phyloP scores from a whole-genome alignment of 2,113 vertebrate genomes.

The Lagopus leucura region DNA sequence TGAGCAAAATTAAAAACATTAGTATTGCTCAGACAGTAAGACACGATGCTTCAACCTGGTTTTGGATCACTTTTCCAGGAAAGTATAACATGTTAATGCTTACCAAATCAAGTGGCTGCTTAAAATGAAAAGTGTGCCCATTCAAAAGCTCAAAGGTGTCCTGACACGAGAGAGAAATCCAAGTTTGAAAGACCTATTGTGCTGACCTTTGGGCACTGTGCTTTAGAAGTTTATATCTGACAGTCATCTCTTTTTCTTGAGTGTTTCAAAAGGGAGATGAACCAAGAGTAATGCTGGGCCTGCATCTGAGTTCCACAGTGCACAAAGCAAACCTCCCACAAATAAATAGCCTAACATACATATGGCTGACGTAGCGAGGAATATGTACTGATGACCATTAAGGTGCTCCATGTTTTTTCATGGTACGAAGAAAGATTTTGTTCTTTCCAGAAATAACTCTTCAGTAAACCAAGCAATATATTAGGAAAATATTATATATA shows the following conservation, averaged over 20 bases:
- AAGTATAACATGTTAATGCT: neutral
- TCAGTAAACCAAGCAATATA: neutral
- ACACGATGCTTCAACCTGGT: neutral
- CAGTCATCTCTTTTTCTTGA: neutral
- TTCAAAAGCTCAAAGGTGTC: rapidly evolving
- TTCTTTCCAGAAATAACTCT: neutral
- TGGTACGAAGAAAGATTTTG: neutral
- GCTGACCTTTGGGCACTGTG: neutral
- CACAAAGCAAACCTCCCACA: neutral
- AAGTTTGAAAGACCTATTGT: neutral
- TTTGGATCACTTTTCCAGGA: neutral
- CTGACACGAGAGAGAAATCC: neutral
- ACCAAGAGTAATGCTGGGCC: neutral
- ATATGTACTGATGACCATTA: neutral
- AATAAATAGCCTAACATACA: neutral
- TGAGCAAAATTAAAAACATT: neutral
- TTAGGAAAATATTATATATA: neutral
- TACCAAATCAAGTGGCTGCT: neutral
- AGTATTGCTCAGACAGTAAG: neutral
- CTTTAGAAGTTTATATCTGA: neutral
- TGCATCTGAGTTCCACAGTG: neutral
- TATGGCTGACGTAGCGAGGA: neutral
- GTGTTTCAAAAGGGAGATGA: neutral
- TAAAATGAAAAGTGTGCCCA: neutral
- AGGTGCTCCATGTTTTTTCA: neutral